Evolutionary conservation across 2,888 invertebrate species (phyloP).

Genomic region (Eueremaeus valkanovi): DNA sequence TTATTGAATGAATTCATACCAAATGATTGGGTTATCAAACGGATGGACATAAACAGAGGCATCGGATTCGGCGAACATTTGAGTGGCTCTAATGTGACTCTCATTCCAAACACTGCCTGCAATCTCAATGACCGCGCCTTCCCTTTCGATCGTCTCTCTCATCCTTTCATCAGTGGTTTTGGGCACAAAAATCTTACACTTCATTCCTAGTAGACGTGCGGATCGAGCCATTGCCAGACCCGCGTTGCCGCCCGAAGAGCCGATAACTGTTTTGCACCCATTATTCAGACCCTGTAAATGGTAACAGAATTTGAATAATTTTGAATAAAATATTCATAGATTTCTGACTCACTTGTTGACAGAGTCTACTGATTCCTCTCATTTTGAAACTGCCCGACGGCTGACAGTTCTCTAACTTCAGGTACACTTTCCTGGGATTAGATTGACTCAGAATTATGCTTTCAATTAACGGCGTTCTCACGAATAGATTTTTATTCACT

Average conservation of each 20-base stretch:
- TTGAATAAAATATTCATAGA: neutral
- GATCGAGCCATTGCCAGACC: conserved; percentile 56
- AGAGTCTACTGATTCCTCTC: conserved; percentile 54
- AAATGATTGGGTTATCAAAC: conserved; percentile 55
- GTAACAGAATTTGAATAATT: neutral
- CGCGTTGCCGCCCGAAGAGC: conserved; percentile 57
- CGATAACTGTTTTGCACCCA: conserved; percentile 49
- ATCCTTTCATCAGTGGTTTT: conserved; percentile 51
- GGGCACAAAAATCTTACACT: conserved; percentile 54
- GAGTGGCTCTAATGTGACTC: conserved; percentile 53
- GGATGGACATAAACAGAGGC: conserved; percentile 52
- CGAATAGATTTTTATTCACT: neutral
- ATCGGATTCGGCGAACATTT: conserved; percentile 50
- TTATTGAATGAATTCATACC: conserved; percentile 50
- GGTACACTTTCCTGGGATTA: conserved; percentile 50
- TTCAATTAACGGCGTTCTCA: conserved; percentile 39
- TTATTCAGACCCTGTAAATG: neutral
- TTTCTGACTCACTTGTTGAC: conserved; percentile 51
- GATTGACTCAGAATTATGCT: conserved; percentile 10
- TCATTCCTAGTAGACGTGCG: conserved; percentile 52
- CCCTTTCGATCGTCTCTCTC: conserved; percentile 50
- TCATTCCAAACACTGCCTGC: conserved; percentile 55
- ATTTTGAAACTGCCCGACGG: conserved; percentile 57
- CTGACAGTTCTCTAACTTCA: conserved; percentile 57
- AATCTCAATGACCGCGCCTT: conserved; percentile 53